These are phyloP conservation scores for Centroberyx gerrardi DNA, from an alignment of 2,797 vertebrate species.

Conservation along the genomic window DNA sequence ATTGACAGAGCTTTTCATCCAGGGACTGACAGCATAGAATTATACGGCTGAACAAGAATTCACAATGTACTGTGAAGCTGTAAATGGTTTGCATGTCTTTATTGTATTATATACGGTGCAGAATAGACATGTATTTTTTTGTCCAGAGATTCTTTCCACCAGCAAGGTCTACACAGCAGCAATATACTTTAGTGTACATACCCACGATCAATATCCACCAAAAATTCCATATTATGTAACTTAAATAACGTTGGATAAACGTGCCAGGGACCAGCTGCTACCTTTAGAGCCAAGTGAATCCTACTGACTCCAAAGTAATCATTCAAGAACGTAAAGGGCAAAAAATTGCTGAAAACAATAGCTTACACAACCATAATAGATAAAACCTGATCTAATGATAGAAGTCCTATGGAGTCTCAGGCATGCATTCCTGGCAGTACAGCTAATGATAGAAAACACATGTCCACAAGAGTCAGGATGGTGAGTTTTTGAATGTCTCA, in stretches of 20 bases:
- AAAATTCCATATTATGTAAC: not conserved
- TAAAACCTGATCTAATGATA: constrained; percentile 36
- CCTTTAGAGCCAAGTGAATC: constrained; percentile 12
- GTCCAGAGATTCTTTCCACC: not conserved
- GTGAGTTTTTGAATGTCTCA: constrained; percentile 16
- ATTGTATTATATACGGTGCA: not conserved
- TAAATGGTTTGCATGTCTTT: not conserved
- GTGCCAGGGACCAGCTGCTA: not conserved
- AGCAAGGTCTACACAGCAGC: not conserved
- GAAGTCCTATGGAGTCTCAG: constrained; percentile 39
- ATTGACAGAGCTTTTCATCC: not conserved
- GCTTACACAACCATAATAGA: constrained; percentile 25
- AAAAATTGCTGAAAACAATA: constrained; percentile 22
- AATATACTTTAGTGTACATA: not conserved
- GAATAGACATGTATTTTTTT: not conserved
- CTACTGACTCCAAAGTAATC: constrained; percentile 1
- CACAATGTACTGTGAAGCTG: not conserved
- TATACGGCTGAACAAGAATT: not conserved
- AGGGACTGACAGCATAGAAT: not conserved
- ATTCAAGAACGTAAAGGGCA: constrained; percentile 2
- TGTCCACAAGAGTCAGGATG: constrained; percentile 29
- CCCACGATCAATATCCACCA: not conserved
- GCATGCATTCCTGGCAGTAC: not conserved
- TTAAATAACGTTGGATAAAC: not conserved
- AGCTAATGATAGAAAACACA: constrained; percentile 54